These are phyloP conservation scores for Leptarthrus brevirostris DNA, from an alignment of 2,888 invertebrate genomes.

Conservation along the genomic window DNA sequence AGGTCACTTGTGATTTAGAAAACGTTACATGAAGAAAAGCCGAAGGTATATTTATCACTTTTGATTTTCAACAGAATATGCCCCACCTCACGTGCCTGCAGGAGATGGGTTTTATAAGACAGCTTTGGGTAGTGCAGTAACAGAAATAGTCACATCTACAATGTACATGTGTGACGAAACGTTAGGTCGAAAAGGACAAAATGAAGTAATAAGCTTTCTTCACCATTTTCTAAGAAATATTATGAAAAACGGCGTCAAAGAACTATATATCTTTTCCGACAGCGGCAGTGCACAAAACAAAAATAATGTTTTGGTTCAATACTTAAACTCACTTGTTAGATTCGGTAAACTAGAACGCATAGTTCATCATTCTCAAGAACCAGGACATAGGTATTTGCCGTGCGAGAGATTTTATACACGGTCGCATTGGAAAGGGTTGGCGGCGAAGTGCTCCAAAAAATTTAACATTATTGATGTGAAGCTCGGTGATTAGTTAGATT, in stretches of 20 bases:
- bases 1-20: background rate
- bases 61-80: slow-evolving; percentile 28
- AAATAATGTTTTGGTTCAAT: slow-evolving; percentile 47
- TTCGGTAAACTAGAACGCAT: slow-evolving; percentile 25
- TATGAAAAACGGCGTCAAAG: background rate
- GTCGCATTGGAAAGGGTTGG: slow-evolving; percentile 34
- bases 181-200: slow-evolving; percentile 47
- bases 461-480: no score
- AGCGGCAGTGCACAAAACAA: slow-evolving; percentile 46
- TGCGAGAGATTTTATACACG: no score
- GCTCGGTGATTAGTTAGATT: no score
- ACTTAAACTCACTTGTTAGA: slow-evolving; percentile 25
- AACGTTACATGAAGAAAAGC: slow-evolving; percentile 11
- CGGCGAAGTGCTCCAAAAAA: slow-evolving; percentile 13
- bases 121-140: slow-evolving; percentile 37
- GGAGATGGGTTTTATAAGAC: slow-evolving; percentile 36
- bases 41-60: slow-evolving; percentile 16
- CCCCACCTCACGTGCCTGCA: slow-evolving; percentile 41
- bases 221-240: slow-evolving; percentile 13
- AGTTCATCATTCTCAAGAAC: slow-evolving; percentile 36
- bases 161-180: slow-evolving; percentile 44
- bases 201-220: slow-evolving; percentile 47
- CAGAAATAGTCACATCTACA: slow-evolving; percentile 18
- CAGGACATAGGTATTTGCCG: slow-evolving; percentile 27
- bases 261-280: slow-evolving; percentile 49